These are phyloP conservation scores for Strigamia transsilvanica DNA, from an alignment of 2,888 invertebrate species.

Conservation along the genomic window DNA sequence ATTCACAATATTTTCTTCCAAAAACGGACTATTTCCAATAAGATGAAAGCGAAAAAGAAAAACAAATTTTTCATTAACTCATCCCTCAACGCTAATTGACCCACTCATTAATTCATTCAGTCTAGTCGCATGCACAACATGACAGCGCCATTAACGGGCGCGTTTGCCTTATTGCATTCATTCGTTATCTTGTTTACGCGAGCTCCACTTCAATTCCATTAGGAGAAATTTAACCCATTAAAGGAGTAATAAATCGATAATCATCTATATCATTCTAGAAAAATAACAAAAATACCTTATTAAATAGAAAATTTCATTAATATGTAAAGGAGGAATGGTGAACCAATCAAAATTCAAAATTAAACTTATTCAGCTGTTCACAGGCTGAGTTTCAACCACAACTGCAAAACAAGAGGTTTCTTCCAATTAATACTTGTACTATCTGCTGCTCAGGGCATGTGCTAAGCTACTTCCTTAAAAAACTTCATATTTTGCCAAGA, in stretches of 20 bases:
- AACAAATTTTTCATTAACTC: background rate
- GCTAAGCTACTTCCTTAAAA: too few relatives aligned
- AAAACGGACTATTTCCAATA: background rate
- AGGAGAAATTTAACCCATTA: background rate
- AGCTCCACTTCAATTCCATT: conserved; percentile 3
- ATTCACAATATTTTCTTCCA: too few relatives aligned
- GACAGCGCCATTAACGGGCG: background rate
- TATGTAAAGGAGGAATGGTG: too few relatives aligned
- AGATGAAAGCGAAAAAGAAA: background rate
- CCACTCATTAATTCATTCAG: conserved; percentile 28
- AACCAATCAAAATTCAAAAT: too few relatives aligned
- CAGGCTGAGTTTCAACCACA: too few relatives aligned
- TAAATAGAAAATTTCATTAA: too few relatives aligned
- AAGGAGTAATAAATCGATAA: background rate
- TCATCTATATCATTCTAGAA: background rate
- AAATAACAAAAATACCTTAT: too few relatives aligned
- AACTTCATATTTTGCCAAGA: too few relatives aligned
- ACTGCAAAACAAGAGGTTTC: too few relatives aligned
- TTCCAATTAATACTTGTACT: too few relatives aligned
- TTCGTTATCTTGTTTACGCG: conserved; percentile 21
- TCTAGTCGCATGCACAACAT: conserved; percentile 9
- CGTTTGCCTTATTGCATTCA: conserved; percentile 10
- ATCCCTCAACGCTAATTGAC: conserved; percentile 4
- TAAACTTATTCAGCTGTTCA: too few relatives aligned
- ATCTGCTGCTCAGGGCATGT: too few relatives aligned